phyloP scores from a whole-genome alignment of 2,797 vertebrate genomes.

The Falco cherrug region DNA sequence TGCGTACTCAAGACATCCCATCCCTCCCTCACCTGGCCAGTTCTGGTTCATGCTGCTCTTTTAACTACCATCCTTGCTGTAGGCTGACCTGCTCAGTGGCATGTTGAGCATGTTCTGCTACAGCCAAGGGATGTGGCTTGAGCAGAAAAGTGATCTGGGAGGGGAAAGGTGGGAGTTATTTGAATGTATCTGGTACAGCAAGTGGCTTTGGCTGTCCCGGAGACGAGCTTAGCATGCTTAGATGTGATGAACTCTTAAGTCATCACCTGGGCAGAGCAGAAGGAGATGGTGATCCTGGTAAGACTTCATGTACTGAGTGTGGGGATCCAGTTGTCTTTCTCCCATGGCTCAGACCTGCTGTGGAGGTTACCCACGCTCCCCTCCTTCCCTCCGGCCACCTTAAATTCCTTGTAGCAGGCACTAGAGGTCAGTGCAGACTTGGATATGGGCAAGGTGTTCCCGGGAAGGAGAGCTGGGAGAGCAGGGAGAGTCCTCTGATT shows the following conservation, averaged over 20 bases:
- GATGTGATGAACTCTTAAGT: background rate
- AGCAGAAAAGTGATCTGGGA: background rate
- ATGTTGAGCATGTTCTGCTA: fast-evolving
- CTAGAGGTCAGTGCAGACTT: slow-evolving; percentile 65
- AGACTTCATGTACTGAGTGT: background rate
- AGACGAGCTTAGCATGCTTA: background rate
- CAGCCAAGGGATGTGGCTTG: background rate
- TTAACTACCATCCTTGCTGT: background rate
- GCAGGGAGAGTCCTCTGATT: background rate
- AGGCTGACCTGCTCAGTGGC: background rate
- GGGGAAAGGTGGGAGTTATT: background rate
- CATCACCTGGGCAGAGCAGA: background rate
- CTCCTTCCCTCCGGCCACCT: background rate
- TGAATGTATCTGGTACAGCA: background rate
- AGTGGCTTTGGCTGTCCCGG: background rate
- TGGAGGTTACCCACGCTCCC: background rate
- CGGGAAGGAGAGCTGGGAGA: background rate
- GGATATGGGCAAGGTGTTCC: background rate
- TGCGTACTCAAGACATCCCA: background rate
- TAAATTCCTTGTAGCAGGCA: slow-evolving; percentile 27
- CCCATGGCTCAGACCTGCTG: background rate
- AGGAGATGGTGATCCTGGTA: background rate
- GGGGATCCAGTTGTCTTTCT: background rate
- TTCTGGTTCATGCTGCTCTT: background rate
- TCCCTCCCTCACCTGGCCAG: background rate